Conservation (phyloP, 2,888 invertebrate species). For the Gerris lacustris region DNA sequence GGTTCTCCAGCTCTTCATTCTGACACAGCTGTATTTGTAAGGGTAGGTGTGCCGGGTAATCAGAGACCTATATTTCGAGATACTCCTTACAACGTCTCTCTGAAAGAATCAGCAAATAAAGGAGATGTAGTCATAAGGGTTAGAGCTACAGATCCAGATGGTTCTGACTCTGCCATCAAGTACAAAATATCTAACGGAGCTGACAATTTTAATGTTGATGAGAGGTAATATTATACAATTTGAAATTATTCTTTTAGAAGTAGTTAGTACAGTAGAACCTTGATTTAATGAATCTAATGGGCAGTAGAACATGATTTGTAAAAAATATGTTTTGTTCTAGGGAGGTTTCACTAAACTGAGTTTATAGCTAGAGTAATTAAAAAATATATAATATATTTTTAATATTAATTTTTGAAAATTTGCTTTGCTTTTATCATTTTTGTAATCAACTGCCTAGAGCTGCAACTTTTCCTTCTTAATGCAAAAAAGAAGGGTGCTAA, state of each 20-base stretch:
- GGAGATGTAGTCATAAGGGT: slow-evolving; percentile 59
- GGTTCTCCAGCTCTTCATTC: slow-evolving; percentile 52
- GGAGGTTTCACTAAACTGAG: too few species aligned
- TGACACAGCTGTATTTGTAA: slow-evolving; percentile 52
- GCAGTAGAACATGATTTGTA: too few species aligned
- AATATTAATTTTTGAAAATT: too few species aligned
- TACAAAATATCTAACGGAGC: slow-evolving; percentile 61
- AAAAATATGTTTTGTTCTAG: too few species aligned
- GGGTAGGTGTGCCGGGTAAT: slow-evolving; percentile 69
- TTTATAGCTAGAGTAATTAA: too few species aligned
- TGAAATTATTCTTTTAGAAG: neutral
- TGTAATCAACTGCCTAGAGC: too few species aligned
- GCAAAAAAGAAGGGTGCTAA: too few species aligned
- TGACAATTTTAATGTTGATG: slow-evolving; percentile 64
- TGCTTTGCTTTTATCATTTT: too few species aligned
- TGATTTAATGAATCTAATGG: too few species aligned
- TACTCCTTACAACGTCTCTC: slow-evolving; percentile 50
- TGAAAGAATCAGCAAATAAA: slow-evolving; percentile 55
- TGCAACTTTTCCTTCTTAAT: too few species aligned
- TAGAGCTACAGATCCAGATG: slow-evolving; percentile 66
- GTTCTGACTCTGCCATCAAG: slow-evolving; percentile 52
- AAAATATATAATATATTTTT: too few species aligned
- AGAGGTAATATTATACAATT: slow-evolving; percentile 42
- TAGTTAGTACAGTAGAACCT: too few species aligned
- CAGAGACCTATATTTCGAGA: slow-evolving; percentile 68